Conservation (phyloP, 2,888 invertebrate genomes). For the Spisula solida region DNA sequence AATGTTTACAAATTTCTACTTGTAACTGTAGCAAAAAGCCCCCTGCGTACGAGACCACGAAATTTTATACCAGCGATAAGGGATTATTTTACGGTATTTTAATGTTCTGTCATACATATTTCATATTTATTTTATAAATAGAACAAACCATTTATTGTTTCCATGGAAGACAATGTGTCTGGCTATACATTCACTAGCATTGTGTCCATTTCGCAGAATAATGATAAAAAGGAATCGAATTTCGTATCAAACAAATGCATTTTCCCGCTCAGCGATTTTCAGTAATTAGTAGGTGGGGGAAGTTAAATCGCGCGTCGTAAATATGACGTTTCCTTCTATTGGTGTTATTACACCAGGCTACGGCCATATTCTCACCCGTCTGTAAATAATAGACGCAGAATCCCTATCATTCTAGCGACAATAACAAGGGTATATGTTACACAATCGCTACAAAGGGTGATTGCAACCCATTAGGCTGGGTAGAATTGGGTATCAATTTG, state of each 20-base stretch:
- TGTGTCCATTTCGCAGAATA: not conserved
- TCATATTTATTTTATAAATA: not conserved
- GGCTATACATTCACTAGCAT: not conserved
- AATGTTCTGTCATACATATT: not conserved
- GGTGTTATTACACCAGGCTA: not conserved
- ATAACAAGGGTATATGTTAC: conserved; percentile 58
- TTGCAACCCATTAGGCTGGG: conserved; percentile 56
- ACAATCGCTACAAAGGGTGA: conserved; percentile 54
- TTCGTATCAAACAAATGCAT: not conserved
- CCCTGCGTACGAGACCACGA: too few relatives aligned
- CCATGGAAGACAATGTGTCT: not conserved
- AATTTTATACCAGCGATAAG: too few relatives aligned
- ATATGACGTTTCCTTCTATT: not conserved
- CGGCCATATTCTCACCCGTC: not conserved
- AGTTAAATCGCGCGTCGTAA: conserved; percentile 1
- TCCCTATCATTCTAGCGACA: not conserved
- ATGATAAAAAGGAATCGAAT: not conserved
- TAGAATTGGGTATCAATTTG: conserved; percentile 59
- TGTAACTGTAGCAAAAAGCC: too few relatives aligned
- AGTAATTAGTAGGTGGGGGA: not conserved
- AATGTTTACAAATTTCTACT: too few relatives aligned
- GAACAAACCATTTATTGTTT: not conserved
- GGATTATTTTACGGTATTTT: too few relatives aligned
- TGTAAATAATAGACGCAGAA: not conserved
- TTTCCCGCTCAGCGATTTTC: conserved; percentile 18